A percentile compares a stretch with the other conserved stretches of the same genome.
Evolutionary conservation across 92 coral and sea anemone genomes (phyloP).

Genomic region (Desmophyllum pertusum): DNA sequence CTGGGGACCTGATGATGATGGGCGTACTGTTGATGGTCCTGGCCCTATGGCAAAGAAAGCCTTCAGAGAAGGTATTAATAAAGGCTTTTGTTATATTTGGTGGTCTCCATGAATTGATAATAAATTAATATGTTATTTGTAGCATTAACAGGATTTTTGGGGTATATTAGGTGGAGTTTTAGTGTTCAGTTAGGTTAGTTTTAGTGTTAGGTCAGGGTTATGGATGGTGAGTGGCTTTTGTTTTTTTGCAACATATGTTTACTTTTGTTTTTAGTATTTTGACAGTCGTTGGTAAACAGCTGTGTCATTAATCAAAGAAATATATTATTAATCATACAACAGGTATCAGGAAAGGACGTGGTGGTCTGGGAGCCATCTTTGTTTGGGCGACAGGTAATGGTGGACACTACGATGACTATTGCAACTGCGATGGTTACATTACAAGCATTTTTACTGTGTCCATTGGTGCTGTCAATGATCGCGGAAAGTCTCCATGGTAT

Average conservation of each 20-base stretch:
- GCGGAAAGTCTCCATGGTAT: conserved; percentile 99
- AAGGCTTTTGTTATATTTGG: no score
- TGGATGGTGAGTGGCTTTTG: no score
- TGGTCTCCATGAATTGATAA: no score
- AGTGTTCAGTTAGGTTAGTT: no score
- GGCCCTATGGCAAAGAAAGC: conserved; percentile 91
- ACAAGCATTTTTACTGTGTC: conserved; percentile 97
- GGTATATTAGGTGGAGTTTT: no score
- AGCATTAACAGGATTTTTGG: no score
- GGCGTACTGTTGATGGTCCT: conserved; percentile 96
- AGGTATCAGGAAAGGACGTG: conserved; percentile 96
- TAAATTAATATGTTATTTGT: no score
- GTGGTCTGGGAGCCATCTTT: conserved; percentile 95
- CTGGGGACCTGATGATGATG: conserved; percentile 99
- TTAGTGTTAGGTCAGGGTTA: no score
- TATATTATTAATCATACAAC: background rate
- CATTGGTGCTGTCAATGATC: conserved; percentile 93
- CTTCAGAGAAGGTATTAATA: conserved; percentile 86
- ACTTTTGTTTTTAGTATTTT: background rate
- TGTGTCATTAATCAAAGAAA: background rate
- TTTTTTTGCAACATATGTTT: no score
- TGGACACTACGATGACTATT: conserved; percentile 89
- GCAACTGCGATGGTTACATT: conserved; percentile 98
- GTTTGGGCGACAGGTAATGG: conserved; percentile 99
- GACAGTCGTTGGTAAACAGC: background rate